phyloP scores from a whole-genome alignment of 2,113 vertebrate genomes.

The Urocolius indicus region DNA sequence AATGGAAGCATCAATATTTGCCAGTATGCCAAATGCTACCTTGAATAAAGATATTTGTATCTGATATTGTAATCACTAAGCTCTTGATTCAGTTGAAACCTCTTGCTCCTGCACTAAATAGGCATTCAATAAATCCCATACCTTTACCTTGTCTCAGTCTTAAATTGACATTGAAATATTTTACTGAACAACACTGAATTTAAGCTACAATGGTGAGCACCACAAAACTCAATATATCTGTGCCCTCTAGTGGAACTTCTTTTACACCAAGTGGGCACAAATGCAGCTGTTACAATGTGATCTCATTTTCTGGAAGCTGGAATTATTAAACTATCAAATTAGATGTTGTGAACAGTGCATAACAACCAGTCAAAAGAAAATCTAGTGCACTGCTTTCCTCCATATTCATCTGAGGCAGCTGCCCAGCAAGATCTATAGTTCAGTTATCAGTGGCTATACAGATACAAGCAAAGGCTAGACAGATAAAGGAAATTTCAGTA shows the following conservation, averaged over 20 bases:
- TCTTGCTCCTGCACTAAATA: not conserved
- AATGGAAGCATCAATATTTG: not conserved
- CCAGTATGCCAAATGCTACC: not conserved
- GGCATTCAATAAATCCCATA: not conserved
- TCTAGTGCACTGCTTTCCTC: not conserved
- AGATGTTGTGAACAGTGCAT: accelerated
- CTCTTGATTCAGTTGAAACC: not conserved
- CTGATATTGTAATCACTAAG: not conserved
- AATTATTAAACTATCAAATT: not conserved
- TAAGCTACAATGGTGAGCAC: not conserved
- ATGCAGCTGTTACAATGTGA: accelerated
- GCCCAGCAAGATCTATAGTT: not conserved
- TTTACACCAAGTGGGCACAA: not conserved
- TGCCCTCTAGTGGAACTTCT: conserved; percentile 61
- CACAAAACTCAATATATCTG: conserved; percentile 17
- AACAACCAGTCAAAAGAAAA: not conserved
- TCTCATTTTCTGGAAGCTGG: not conserved
- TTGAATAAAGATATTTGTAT: not conserved
- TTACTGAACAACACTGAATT: not conserved
- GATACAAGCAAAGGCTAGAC: not conserved
- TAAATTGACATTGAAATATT: not conserved
- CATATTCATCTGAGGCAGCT: not conserved
- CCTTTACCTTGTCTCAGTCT: not conserved
- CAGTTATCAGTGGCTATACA: not conserved
- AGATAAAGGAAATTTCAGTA: not conserved